Evolutionary conservation across 2,888 invertebrate genomes (phyloP), one percentile per base, ranked within the genome.

Genomic region (Ectemnius cavifrons): DNA sequence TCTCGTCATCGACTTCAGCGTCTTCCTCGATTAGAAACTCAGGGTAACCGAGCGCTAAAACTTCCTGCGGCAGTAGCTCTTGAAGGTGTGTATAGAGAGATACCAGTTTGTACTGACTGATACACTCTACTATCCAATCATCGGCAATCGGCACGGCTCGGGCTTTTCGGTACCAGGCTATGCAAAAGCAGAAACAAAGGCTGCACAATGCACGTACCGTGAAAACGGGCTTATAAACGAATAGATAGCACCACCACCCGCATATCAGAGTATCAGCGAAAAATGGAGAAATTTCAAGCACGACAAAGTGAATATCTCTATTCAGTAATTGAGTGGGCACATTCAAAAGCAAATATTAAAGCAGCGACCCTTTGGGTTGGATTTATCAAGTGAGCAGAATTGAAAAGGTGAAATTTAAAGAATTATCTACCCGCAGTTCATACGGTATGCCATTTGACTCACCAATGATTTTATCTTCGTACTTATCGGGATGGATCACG

Each of bases 101-200:
- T 28, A 86, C 49, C 28, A 88, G 71, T 64, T 72, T 82, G 64
- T 88, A 89, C 16, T 82, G 85, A 71, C 89, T 84, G 62, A 89
- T 84, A 67, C 89, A 84, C 47, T 88, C 86, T 0, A 87, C 79
- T 18, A 87, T 64, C 89, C 89, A 89, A 20, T 86, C 86, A 57
- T 86, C 78, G 37, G 68, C 71, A 37, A 89, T 69, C 4, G 85
- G 77, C 14, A 85, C 77, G 1, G 85, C 86, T n/a, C 61, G 64
- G 1, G 79, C 73, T 37, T 65, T 67, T 14, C 63, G 58, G 5
- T 66, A 63, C 72, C 75, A 78, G 18, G 45, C 47, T 75, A 63
- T 63, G 67, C 16, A 6, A 6, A 52, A 60, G 2, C 2, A 46
- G 52, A 37, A 37, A 37, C 8, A 37, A 37, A 37, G 11, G 37